Percentiles rank a stretch among this genome's conserved stretches.
Evolutionary conservation across 2,797 vertebrate genomes (phyloP).

Genomic region (Molossus molossus): DNA sequence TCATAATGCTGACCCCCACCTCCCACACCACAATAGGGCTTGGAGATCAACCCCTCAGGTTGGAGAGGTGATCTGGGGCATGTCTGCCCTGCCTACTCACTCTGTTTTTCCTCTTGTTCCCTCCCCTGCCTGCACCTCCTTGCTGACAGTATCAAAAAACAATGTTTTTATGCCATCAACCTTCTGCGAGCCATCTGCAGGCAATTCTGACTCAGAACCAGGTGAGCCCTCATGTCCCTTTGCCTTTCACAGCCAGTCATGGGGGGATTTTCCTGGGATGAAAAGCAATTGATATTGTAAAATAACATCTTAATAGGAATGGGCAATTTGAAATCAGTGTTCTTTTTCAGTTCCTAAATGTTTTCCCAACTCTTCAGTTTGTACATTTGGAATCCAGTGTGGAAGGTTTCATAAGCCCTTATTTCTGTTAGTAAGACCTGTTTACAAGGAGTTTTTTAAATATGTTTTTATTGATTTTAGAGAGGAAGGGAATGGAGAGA

Average conservation of each 20-base stretch:
- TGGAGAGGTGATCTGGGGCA: background rate
- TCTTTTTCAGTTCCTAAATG: background rate
- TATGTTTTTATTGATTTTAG: too few relatives aligned
- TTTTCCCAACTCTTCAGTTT: background rate
- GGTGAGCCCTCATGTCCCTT: slow-evolving; percentile 88
- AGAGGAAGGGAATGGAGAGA: background rate
- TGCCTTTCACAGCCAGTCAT: background rate
- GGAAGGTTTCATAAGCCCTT: background rate
- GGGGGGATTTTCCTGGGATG: background rate
- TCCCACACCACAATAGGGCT: background rate
- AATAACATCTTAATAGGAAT: background rate
- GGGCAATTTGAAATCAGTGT: background rate
- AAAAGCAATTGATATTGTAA: background rate
- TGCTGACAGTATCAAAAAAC: slow-evolving; percentile 95
- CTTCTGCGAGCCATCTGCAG: slow-evolving; percentile 97
- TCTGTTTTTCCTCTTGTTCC: slow-evolving; percentile 77
- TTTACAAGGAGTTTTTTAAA: background rate
- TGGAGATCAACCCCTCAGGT: background rate
- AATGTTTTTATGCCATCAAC: slow-evolving; percentile 99
- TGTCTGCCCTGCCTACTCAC: background rate
- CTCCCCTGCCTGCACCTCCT: slow-evolving; percentile 37
- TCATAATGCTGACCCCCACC: background rate
- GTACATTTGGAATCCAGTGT: background rate
- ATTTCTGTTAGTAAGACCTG: background rate
- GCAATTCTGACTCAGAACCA: slow-evolving; percentile 97